Base-by-base conservation (phyloP, 2,888 invertebrate species). In the Amblyjoppa proteus region DNA sequence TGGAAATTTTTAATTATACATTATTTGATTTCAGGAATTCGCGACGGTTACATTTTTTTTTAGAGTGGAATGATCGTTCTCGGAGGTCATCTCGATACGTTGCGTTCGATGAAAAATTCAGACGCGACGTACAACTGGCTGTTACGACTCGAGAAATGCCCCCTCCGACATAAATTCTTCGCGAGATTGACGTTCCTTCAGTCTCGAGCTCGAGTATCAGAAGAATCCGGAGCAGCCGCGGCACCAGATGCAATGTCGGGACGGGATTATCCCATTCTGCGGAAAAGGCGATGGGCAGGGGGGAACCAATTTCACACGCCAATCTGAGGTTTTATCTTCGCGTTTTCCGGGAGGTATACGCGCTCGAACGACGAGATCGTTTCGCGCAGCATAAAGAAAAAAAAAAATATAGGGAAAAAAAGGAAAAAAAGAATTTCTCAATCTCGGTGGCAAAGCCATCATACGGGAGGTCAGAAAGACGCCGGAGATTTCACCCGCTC, bases 261-360 rank as follows among this genome's bases (percentile, higher is more conserved):
- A 80, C 75, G 85, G 82, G 82, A 83, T 85, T 85, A 85, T 83
- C 83, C 80, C 85, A 85, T 85, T 85, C 79, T 73, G 71, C 28
- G 73, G 25, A 38, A 51, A 16, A 34, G 45, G 11, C 45, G 45
- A 13, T 45, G 25, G 61, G 51, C 6, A 13, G 9, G 28, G 71
- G 68, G 69, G 79, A 80, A 83, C 85, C 85, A 85, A 85, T 85
- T 85, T 85, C 85, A 83, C 83, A 83, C 85, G 85, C 85, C 85
- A 85, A 85, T 85, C 83, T 83, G 76, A 85, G 83, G 83, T 83
- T 85, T 85, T 83, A 85, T 85, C 80, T 80, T 83, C 83, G 80
- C 83, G 34, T 80, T 85, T 82, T 83, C 80, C 83, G 28, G 74
- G 45, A 51, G 38, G 41, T 85, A 75, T 85, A 68, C 73, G 51